Base-by-base conservation (phyloP, 1,140 invertebrate species). In the Diuraphis noxia region DNA sequence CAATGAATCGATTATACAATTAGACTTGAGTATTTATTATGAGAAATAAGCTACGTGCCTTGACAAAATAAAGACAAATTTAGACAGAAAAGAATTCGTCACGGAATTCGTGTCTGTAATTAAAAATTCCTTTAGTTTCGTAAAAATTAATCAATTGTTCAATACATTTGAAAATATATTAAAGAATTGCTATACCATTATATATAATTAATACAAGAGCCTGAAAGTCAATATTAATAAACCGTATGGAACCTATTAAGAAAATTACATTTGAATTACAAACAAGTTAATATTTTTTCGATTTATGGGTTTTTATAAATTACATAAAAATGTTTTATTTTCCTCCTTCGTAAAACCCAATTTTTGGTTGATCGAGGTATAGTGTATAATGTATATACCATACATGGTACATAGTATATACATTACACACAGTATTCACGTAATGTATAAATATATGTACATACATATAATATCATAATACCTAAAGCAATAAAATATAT, bases 211-310 rank as follows among this genome's bases (percentile, higher is more conserved):
- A 38, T 86, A 52, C 21, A 34, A 34, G 4, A 52, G 34, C 17
- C 34, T 36, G 43, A 49, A 9, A 52, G 46, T 52, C 34, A 86
- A 86, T 46, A 86, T 86, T 86, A 49, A 86, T 86, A 46, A 52
- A 86, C 34, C 5, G 34, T 38, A 46, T 25, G 10, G 36, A 88
- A 88, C 25, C 17, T 52, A 40, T 88, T 52, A 52, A 52, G 46
- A 36, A 38, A 86, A 86, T 86, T 46, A 86, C 85, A 86, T 86
- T 88, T 38, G 86, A 88, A 40, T 88, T 88, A 13, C 36, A 56
- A 63, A 56, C 49, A 41, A 1, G 38, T 17, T 56, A 46, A 63
- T 88, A 63, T 88, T 56, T 40, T 9, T 88, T 88, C 17, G 13
- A 63, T 63, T 88, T 88, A 43, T 38, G 13, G 5, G 36, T 38